Base-by-base conservation (phyloP, 2,888 invertebrate genomes). In the Pristionchus fissidentatus region DNA sequence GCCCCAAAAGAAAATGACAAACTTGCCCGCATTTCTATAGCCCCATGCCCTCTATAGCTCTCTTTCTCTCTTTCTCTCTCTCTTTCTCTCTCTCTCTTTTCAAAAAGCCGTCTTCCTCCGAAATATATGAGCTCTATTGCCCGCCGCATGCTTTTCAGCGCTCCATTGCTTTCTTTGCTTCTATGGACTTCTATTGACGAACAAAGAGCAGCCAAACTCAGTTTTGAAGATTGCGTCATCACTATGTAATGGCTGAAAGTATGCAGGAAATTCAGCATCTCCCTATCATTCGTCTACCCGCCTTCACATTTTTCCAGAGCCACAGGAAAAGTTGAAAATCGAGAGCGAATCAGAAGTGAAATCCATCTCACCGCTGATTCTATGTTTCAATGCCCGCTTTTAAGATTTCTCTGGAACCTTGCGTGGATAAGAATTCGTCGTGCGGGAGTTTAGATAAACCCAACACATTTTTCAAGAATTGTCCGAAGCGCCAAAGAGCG, bases 51-150 rank as follows among this genome's bases (percentile, higher is more conserved):
- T 49, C 49, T 49, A 46, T 49, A 46, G 46, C 75, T 26, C 43
- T 32, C 43, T 32, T 41, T 32, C 70, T 49, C 75, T 49, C 49
- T 49, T 19, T 49, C 49, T 62, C 75, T 75, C 43, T 29, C 43
- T n/a, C 73, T 43, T n/a, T 32, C 38, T 73, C 49, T 49, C 29
- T 49, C 75, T 77, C 75, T 49, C 75, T 77, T 70, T 70, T 70
- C 70, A 70, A 70, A 70, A 70, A 70, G 70, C 41, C 70, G 70
- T 70, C n/a, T n/a, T n/a, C n/a, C n/a, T n/a, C 70, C 70, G 70
- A 70, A 70, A 70, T 70, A 70, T 70, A 70, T 70, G 70, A 70
- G 70, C 70, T 41, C 26, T n/a, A n/a, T n/a, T 5, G 35, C 26
- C 70, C n/a, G 70, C 60, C n/a, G 29, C 41, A 70, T 70, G 43